A percentile compares a stretch with the other conserved stretches of the same genome.
Conservation (phyloP, 2,888 invertebrate genomes). For the Drosophila subquinaria region DNA sequence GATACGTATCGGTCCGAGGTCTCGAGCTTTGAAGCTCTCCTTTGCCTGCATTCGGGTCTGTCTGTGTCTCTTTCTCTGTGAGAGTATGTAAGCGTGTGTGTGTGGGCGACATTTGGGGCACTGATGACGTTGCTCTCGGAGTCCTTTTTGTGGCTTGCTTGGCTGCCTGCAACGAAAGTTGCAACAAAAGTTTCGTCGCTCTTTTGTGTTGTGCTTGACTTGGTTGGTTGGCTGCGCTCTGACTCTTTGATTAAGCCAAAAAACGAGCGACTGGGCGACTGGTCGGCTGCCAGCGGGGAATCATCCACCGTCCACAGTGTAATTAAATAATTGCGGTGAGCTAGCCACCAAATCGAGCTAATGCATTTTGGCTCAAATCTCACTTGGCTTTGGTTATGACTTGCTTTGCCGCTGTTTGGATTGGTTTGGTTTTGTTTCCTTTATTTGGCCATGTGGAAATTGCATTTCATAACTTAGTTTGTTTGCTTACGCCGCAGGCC, state of each 20-base stretch:
- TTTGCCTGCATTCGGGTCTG: slow-evolving; percentile 29
- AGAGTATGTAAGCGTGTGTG: slow-evolving; percentile 1
- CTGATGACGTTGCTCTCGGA: slow-evolving; percentile 31
- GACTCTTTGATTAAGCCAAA: slow-evolving; percentile 71
- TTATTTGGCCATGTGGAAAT: slow-evolving; percentile 64
- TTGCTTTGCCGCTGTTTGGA: slow-evolving; percentile 39
- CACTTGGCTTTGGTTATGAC: slow-evolving; percentile 54
- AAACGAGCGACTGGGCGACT: slow-evolving; percentile 15
- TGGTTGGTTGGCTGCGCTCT: slow-evolving; percentile 24
- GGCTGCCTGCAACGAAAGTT: slow-evolving; percentile 67
- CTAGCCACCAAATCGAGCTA: slow-evolving; percentile 71
- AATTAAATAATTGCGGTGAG: slow-evolving; percentile 78
- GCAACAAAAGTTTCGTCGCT: slow-evolving; percentile 70
- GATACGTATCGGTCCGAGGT: slow-evolving; percentile 71
- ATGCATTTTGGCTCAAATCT: slow-evolving; percentile 69
- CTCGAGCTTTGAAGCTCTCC: slow-evolving; percentile 36
- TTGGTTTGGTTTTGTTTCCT: slow-evolving; percentile 49
- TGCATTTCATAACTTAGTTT: slow-evolving; percentile 70
- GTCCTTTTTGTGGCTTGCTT: slow-evolving; percentile 53
- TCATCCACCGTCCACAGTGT: slow-evolving; percentile 43
- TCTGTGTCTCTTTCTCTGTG: not conserved
- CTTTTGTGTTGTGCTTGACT: slow-evolving; percentile 56
- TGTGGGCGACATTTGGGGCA: slow-evolving; percentile 41
- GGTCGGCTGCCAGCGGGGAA: slow-evolving; percentile 26
- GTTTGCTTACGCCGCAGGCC: slow-evolving; percentile 41